phyloP scores from a whole-genome alignment of 1,140 invertebrate species.

The Drosophila ercepeae region DNA sequence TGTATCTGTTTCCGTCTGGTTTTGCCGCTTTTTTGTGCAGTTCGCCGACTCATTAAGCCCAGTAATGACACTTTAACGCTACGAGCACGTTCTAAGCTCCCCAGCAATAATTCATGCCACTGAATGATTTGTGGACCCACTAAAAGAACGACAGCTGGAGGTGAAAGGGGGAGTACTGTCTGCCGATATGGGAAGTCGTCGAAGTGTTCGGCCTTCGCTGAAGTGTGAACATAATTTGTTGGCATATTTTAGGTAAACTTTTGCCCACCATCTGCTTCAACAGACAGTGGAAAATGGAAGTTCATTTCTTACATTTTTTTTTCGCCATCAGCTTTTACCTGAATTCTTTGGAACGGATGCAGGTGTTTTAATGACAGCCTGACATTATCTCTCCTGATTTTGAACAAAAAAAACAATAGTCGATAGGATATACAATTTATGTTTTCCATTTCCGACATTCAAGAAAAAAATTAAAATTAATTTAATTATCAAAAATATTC shows the following conservation, averaged over 20 bases:
- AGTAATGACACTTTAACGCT: slow-evolving; percentile 79
- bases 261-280: slow-evolving; percentile 42
- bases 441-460: background rate
- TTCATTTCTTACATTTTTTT: slow-evolving; percentile 13
- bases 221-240: slow-evolving; percentile 75
- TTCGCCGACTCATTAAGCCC: slow-evolving; percentile 72
- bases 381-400: too few species aligned
- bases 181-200: slow-evolving; percentile 34
- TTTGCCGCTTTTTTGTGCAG: slow-evolving; percentile 21
- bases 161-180: background rate
- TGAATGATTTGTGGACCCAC: slow-evolving; percentile 71
- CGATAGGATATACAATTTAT: background rate
- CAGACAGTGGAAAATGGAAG: slow-evolving; percentile 42
- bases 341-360: slow-evolving; percentile 2
- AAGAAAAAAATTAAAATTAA: background rate
- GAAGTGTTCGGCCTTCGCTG: slow-evolving; percentile 49
- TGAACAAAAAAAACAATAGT: background rate
- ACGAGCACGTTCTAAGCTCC: slow-evolving; percentile 73
- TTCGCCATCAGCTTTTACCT: background rate
- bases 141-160: slow-evolving; percentile 4
- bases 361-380: slow-evolving; percentile 2
- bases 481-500: slow-evolving; percentile 1
- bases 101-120: slow-evolving; percentile 75
- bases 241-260: slow-evolving; percentile 65
- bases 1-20: slow-evolving; percentile 18